Conservation (phyloP, 2,888 invertebrate species). For the Noctua janthe region DNA sequence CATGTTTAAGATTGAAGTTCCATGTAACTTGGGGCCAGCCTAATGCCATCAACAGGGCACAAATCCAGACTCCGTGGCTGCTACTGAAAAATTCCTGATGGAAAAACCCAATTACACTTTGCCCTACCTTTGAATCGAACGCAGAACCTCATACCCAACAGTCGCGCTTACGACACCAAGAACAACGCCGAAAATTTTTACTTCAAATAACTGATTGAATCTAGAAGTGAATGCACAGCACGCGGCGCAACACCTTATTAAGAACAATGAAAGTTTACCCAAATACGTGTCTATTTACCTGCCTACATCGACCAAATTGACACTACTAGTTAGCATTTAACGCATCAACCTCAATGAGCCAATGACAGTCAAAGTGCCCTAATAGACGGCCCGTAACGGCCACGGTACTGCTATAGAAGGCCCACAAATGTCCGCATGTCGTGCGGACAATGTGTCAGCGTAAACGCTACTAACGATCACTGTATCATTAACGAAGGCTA, state of each 20-base stretch:
- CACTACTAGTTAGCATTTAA: conserved; percentile 4
- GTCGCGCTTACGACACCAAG: neutral
- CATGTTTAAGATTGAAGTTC: neutral
- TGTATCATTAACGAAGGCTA: conserved; percentile 21
- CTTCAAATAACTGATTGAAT: neutral
- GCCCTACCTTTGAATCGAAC: neutral
- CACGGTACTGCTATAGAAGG: neutral
- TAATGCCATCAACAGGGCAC: neutral
- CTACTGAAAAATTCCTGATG: neutral
- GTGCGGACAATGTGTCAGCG: conserved; percentile 52
- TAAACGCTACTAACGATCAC: conserved; percentile 30
- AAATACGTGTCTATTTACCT: neutral
- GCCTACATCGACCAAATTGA: neutral
- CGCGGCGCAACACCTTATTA: no score
- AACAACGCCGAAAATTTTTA: neutral
- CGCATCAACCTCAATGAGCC: conserved; percentile 17
- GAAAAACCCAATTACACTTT: neutral
- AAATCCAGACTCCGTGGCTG: neutral
- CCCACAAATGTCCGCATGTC: conserved; percentile 53
- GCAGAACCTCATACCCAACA: neutral
- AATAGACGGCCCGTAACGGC: conserved; percentile 13
- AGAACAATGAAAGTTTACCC: neutral
- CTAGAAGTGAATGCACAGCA: no score
- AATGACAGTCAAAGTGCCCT: conserved; percentile 21
- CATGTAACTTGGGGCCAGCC: neutral